Evolutionary conservation across 2,888 invertebrate species (phyloP).

Genomic region (Lumbricus terrestris): DNA sequence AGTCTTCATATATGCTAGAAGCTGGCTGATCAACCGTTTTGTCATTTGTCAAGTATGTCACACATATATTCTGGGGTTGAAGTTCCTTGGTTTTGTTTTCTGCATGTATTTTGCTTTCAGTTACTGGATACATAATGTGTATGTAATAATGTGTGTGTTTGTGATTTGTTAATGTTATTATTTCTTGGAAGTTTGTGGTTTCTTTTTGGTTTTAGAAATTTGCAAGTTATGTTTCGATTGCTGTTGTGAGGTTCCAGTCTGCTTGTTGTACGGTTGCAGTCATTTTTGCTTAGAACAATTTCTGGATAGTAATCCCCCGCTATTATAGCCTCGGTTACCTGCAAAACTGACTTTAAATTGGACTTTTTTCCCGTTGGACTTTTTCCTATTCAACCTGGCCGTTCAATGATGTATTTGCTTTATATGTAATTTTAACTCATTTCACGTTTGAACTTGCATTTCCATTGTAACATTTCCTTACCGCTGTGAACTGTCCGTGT

Average conservation of each 20-base stretch:
- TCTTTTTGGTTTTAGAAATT: neutral
- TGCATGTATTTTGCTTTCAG: neutral
- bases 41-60: neutral
- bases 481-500: neutral
- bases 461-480: neutral
- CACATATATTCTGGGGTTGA: neutral
- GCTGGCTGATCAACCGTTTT: neutral
- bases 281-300: neutral
- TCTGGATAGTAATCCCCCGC: neutral
- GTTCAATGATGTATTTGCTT: neutral
- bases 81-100: neutral
- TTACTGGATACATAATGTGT: too few species aligned
- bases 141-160: too few species aligned
- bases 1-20: neutral
- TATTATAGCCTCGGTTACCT: neutral
- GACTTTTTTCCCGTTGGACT: neutral
- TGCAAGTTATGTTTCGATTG: neutral
- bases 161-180: neutral
- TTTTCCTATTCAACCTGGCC: neutral
- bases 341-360: neutral
- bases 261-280: neutral
- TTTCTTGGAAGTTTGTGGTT: neutral
- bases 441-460: neutral
- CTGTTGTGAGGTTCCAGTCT: too few species aligned
- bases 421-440: neutral